Conservation (phyloP, 2,797 vertebrate genomes). For the Hypotaenidia okinawae region DNA sequence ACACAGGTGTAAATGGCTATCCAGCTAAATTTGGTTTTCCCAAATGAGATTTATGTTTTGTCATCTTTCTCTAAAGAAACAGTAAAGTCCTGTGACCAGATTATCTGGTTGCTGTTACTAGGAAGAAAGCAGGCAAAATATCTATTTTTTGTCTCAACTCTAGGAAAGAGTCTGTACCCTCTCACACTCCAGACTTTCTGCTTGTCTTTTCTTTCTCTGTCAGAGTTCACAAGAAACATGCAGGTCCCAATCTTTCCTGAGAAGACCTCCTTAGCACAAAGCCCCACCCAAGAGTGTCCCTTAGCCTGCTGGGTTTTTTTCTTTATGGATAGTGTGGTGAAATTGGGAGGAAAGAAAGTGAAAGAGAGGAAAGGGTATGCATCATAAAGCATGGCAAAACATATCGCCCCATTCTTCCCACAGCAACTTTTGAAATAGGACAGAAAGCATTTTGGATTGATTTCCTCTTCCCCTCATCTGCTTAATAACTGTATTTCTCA, state of each 20-base stretch:
- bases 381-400: background rate
- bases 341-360: background rate
- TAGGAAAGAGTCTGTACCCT: background rate
- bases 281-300: too few species aligned
- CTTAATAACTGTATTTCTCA: background rate
- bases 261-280: background rate
- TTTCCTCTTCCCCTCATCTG: background rate
- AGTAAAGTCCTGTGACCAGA: background rate
- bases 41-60: background rate
- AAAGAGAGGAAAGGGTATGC: background rate
- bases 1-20: background rate
- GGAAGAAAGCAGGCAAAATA: background rate
- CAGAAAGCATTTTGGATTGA: background rate
- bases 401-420: background rate
- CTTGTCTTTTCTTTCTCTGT: background rate
- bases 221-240: background rate
- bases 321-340: background rate
- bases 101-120: background rate
- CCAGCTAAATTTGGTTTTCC: fast-evolving
- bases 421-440: background rate
- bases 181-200: background rate
- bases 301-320: background rate
- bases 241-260: background rate
- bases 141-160: background rate
- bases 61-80: background rate